Conservation (phyloP, 2,113 vertebrate genomes). For the Pelvicachromis taeniatus region DNA sequence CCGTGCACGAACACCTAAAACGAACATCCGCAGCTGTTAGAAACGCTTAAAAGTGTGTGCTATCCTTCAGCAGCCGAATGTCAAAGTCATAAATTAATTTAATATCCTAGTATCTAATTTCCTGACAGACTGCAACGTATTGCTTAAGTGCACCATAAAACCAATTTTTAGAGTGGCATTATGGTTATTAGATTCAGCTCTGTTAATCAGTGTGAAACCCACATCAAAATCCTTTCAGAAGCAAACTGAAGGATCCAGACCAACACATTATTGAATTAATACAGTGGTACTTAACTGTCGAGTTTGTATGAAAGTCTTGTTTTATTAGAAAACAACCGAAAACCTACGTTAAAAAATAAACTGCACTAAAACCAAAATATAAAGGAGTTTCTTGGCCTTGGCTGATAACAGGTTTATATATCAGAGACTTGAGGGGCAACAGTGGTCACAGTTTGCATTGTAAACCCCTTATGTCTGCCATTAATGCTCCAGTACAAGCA, state of each 20-base stretch:
- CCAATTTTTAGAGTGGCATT: not conserved
- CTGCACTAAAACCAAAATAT: not conserved
- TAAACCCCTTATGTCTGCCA: not conserved
- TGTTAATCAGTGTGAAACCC: not conserved
- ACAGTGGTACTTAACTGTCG: not conserved
- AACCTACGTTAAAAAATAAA: not conserved
- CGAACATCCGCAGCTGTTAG: not conserved
- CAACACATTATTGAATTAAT: not conserved
- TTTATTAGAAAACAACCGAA: not conserved
- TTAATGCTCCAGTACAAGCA: not conserved
- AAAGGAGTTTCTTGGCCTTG: not conserved
- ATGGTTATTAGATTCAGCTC: not conserved
- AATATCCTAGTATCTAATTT: not conserved
- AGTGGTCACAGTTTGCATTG: not conserved
- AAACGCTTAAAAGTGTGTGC: not conserved
- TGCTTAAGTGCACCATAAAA: not conserved
- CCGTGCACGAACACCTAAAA: conserved; percentile 90
- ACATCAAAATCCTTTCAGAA: not conserved
- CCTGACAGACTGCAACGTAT: not conserved
- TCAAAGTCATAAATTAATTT: not conserved
- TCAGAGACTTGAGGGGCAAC: not conserved
- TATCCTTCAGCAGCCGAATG: not conserved
- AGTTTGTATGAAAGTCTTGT: not conserved
- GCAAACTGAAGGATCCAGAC: not conserved
- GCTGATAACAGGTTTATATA: not conserved